These are phyloP conservation scores for Lasioglossum calceatum DNA, from an alignment of 2,888 invertebrate genomes.

Conservation along the genomic window DNA sequence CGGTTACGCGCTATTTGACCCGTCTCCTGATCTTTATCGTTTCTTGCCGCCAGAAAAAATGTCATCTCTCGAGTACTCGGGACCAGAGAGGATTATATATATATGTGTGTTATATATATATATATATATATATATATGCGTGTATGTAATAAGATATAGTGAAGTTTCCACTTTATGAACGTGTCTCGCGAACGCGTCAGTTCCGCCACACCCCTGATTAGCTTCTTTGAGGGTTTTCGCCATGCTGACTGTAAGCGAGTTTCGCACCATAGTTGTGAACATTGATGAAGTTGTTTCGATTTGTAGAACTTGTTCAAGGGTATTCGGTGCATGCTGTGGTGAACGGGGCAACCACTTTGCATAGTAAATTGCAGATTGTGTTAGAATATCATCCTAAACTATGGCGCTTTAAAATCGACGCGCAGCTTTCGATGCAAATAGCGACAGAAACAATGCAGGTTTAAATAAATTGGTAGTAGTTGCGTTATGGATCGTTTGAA, in stretches of 20 bases:
- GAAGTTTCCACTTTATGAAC: neutral
- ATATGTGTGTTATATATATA: neutral
- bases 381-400: neutral
- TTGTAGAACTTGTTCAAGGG: neutral
- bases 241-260: neutral
- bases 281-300: neutral
- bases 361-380: neutral
- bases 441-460: neutral
- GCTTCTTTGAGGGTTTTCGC: neutral
- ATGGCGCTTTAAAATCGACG: neutral
- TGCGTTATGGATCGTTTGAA: neutral
- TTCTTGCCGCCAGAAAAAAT: neutral
- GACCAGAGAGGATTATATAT: neutral
- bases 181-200: neutral
- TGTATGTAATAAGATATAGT: neutral
- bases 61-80: neutral
- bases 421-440: neutral
- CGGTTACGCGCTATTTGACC: slow-evolving; percentile 15
- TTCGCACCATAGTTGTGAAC: neutral
- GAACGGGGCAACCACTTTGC: neutral
- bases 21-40: slow-evolving; percentile 18
- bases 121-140: too few species aligned
- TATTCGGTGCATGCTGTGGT: neutral
- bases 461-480: neutral
- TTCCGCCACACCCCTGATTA: neutral